Base-by-base conservation (phyloP, 2,888 invertebrate genomes). In the Boloria euphrosyne region DNA sequence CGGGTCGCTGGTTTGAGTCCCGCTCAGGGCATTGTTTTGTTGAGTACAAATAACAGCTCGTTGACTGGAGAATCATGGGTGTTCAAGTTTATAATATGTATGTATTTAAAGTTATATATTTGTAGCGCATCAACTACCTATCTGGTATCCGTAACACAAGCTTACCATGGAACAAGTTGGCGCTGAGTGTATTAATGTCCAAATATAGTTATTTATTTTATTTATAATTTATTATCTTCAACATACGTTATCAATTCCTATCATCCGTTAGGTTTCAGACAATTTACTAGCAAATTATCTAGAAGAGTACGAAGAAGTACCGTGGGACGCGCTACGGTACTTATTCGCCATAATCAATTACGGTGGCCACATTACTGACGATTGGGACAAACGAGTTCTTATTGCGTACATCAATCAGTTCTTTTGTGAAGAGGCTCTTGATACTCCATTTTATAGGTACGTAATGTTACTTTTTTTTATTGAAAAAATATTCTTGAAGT, bases 261-360 rank as follows among this genome's bases (percentile, higher is more conserved):
- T 10, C 46, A 18, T 17, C 22, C 10, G 0, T 0, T 75, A 95
- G 95, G 94, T 96, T 0, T 97, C 97, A 0, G 97, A 97, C 85
- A 96, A 96, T 79, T 84, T 98, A 13, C 85, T 98, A n/a, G 94
- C 95, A 16, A 95, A 96, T 62, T 98, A 97, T 82, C 87, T 98
- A 62, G 96, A 97, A 76, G 97, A 97, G 79, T 98, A 98, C 83
- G 94, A 95, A n/a, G 95, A 95, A 14, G 97, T 97, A 0, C 97
- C 97, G 1, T 98, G 97, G 97, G 97, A 97, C 77, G 97, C 97
- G 0, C 87, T 98, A 57, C 97, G 97, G 74, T 97, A 97, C 84
- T 88, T 98, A 68, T 96, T 98, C 80, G 96, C 97, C 0, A 97
- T 96, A 74, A 96, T 98, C 73, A 97, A 96, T 89, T 98, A 98